A percentile compares a stretch with the other conserved stretches of the same genome.
These are phyloP conservation scores for Euphonia xanthogaster DNA, from an alignment of 2,797 vertebrate species.

Conservation along the genomic window DNA sequence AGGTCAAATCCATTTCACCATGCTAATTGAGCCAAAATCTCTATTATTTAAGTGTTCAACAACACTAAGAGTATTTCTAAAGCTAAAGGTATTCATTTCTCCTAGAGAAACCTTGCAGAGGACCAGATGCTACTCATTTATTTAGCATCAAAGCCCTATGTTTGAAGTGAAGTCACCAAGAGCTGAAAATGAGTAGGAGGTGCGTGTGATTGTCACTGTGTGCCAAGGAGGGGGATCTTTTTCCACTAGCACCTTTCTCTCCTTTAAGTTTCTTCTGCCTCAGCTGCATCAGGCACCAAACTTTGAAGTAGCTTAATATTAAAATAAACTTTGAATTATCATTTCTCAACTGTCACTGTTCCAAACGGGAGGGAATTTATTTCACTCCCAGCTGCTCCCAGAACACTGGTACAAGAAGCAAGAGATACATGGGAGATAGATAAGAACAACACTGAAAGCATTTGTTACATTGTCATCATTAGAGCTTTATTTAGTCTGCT, in stretches of 20 bases:
- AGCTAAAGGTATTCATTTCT: background rate
- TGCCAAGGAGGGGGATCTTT: background rate
- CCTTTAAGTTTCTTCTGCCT: background rate
- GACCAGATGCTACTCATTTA: background rate
- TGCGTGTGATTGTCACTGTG: background rate
- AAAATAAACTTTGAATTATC: background rate
- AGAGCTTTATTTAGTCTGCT: background rate
- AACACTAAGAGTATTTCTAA: background rate
- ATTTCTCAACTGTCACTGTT: background rate
- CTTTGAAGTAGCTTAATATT: background rate
- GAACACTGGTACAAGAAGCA: background rate
- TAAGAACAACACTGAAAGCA: background rate
- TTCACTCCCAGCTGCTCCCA: background rate
- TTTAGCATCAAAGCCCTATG: background rate
- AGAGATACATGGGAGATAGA: background rate
- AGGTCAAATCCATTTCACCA: background rate
- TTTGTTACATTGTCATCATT: background rate
- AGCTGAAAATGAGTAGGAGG: constrained; percentile 28
- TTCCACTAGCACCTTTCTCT: constrained; percentile 3
- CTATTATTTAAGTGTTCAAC: background rate
- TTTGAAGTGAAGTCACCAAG: background rate
- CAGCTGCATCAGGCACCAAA: background rate
- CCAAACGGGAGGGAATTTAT: background rate
- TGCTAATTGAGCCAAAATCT: background rate
- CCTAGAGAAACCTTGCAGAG: background rate